Conservation (phyloP, 2,797 vertebrate species). For the Parotocinclus haroldoi region DNA sequence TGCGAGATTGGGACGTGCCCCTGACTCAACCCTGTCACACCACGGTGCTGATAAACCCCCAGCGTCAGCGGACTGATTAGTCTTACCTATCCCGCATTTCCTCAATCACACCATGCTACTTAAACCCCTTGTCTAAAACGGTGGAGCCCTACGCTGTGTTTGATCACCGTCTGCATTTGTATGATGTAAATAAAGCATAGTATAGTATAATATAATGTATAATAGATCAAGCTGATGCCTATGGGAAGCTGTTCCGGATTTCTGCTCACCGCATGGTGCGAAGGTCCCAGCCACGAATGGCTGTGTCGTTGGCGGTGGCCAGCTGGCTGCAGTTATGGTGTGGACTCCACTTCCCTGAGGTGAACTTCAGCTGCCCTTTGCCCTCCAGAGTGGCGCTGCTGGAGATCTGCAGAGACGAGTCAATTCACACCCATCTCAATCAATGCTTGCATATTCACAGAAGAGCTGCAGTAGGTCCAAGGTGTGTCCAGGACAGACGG, state of each 20-base stretch:
- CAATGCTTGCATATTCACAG: slow-evolving; percentile 25
- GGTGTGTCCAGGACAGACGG: background rate
- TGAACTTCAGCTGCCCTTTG: slow-evolving; percentile 94
- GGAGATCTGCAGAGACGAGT: slow-evolving; percentile 73
- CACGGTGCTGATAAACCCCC: too few species aligned
- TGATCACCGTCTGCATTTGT: too few species aligned
- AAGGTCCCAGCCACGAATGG: slow-evolving; percentile 91
- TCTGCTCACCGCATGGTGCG: slow-evolving; percentile 87
- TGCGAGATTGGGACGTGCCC: too few species aligned
- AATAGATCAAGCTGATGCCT: too few species aligned
- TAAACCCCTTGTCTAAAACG: too few species aligned
- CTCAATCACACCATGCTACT: too few species aligned
- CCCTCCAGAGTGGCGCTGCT: slow-evolving; percentile 86
- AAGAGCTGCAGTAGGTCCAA: slow-evolving; percentile 3
- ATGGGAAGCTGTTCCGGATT: background rate
- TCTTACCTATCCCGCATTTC: too few species aligned
- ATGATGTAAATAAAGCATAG: too few species aligned
- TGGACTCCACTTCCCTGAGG: slow-evolving; percentile 91
- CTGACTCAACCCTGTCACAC: too few species aligned
- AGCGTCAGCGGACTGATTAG: too few species aligned
- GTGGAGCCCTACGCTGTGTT: too few species aligned
- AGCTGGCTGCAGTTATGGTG: slow-evolving; percentile 95
- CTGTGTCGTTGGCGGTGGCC: slow-evolving; percentile 89
- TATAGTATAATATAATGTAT: too few species aligned
- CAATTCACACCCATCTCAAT: slow-evolving; percentile 38